Conservation (phyloP, 2,113 vertebrate species). For the Ammodytes dubius region DNA sequence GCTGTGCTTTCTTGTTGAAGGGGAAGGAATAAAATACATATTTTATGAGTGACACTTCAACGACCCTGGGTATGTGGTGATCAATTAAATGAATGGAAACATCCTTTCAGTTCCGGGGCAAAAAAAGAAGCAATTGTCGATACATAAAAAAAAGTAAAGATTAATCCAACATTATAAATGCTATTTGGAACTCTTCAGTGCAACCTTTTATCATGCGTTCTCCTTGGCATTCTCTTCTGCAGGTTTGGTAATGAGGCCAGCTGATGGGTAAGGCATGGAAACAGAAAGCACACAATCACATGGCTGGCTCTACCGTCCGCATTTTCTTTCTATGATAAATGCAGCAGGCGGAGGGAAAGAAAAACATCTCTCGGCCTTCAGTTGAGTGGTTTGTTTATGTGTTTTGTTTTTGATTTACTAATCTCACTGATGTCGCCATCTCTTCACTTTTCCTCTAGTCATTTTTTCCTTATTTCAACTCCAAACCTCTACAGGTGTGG, state of each 20-base stretch:
- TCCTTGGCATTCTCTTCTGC: neutral
- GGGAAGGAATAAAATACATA: conserved; percentile 40
- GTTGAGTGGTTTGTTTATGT: conserved; percentile 68
- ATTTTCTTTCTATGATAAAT: conserved; percentile 57
- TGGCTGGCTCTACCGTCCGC: neutral
- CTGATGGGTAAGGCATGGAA: conserved; percentile 32
- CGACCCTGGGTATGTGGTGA: conserved; percentile 25
- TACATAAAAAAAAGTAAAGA: conserved; percentile 7
- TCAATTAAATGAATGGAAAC: conserved; percentile 28
- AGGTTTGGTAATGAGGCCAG: conserved; percentile 21
- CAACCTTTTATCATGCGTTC: conserved; percentile 7
- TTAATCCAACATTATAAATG: neutral
- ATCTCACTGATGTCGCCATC: conserved; percentile 47
- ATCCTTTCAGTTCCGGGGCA: neutral
- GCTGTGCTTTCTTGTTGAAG: conserved; percentile 38
- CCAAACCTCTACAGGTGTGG: conserved; percentile 47
- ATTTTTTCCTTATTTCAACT: conserved; percentile 30
- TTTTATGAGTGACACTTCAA: conserved; percentile 34
- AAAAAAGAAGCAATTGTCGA: conserved; percentile 14
- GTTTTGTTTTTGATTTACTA: conserved; percentile 67
- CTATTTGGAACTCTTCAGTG: neutral
- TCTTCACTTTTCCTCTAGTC: conserved; percentile 28
- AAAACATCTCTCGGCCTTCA: conserved; percentile 54
- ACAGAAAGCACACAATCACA: conserved; percentile 3
- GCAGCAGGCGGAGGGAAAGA: conserved; percentile 30